phyloP scores from a whole-genome alignment of 1,140 invertebrate genomes.

The Phymastichus coffea region DNA sequence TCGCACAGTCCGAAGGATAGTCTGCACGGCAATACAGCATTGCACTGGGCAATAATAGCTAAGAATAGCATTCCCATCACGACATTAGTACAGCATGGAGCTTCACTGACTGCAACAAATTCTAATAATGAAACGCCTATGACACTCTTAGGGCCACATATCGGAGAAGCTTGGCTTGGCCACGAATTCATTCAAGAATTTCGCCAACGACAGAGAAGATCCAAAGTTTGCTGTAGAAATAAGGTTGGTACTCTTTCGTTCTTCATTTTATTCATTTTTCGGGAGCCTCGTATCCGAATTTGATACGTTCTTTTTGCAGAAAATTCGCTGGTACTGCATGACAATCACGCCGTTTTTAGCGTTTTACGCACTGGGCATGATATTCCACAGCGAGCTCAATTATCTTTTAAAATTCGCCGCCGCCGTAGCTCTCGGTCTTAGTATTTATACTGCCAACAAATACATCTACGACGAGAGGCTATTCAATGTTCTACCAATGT shows the following conservation, averaged over 20 bases:
- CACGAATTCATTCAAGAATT: slow-evolving; percentile 64
- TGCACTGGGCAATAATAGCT: slow-evolving; percentile 95
- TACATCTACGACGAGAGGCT: slow-evolving; percentile 84
- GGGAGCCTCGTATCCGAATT: not conserved
- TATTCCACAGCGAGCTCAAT: slow-evolving; percentile 75
- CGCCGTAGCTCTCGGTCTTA: slow-evolving; percentile 71
- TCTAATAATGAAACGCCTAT: slow-evolving; percentile 78
- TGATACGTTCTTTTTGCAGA: slow-evolving; percentile 63
- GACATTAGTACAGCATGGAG: slow-evolving; percentile 81
- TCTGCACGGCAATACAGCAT: slow-evolving; percentile 88
- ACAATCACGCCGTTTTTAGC: slow-evolving; percentile 84
- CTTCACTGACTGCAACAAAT: slow-evolving; percentile 71
- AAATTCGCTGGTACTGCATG: slow-evolving; percentile 84
- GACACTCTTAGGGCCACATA: slow-evolving; percentile 68
- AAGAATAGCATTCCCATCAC: slow-evolving; percentile 88
- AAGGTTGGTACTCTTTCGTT: slow-evolving; percentile 59
- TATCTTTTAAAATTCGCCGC: slow-evolving; percentile 81
- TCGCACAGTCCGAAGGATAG: slow-evolving; percentile 82
- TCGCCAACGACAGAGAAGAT: slow-evolving; percentile 49
- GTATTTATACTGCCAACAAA: slow-evolving; percentile 72
- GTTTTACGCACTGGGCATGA: slow-evolving; percentile 84
- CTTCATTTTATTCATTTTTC: not conserved
- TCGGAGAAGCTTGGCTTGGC: slow-evolving; percentile 73
- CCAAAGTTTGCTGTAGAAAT: slow-evolving; percentile 63
- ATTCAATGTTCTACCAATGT: slow-evolving; percentile 84